phyloP scores from a whole-genome alignment of 2,797 vertebrate species.

The Sebastes glaucus region DNA sequence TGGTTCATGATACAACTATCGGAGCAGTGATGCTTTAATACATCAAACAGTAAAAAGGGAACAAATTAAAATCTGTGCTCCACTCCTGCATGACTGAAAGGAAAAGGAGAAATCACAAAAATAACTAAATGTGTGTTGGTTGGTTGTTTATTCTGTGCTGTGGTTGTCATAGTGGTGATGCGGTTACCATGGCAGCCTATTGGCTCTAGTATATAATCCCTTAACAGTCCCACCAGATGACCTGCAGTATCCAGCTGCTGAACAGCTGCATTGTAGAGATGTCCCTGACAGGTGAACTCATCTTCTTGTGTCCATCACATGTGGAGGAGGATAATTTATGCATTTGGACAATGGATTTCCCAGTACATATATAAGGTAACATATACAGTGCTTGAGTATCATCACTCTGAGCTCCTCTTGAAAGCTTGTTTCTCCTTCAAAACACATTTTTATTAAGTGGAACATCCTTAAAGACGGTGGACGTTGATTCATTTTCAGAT shows the following conservation, averaged over 20 bases:
- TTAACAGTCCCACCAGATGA: conserved; percentile 18
- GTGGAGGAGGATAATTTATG: neutral
- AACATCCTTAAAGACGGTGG: neutral
- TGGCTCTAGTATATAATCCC: conserved; percentile 7
- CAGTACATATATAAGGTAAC: too few relatives aligned
- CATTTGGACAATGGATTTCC: neutral
- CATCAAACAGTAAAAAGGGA: too few relatives aligned
- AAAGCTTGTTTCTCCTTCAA: neutral
- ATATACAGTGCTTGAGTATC: too few relatives aligned
- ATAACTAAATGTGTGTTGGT: neutral
- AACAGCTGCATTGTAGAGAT: neutral
- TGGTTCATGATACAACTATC: neutral
- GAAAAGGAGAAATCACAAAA: neutral
- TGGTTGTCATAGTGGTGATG: conserved; percentile 10
- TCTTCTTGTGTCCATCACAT: neutral
- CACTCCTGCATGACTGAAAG: too few relatives aligned
- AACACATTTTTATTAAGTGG: neutral
- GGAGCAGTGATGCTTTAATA: too few relatives aligned
- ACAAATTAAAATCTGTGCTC: neutral
- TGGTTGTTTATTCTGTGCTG: neutral
- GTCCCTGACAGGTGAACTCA: conserved; percentile 3
- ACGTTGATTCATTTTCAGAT: neutral
- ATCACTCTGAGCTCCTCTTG: neutral
- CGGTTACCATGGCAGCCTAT: conserved; percentile 35
- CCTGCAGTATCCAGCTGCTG: conserved; percentile 15